Evolutionary conservation across 2,888 invertebrate genomes (phyloP).

Genomic region (Hesperia comma): DNA sequence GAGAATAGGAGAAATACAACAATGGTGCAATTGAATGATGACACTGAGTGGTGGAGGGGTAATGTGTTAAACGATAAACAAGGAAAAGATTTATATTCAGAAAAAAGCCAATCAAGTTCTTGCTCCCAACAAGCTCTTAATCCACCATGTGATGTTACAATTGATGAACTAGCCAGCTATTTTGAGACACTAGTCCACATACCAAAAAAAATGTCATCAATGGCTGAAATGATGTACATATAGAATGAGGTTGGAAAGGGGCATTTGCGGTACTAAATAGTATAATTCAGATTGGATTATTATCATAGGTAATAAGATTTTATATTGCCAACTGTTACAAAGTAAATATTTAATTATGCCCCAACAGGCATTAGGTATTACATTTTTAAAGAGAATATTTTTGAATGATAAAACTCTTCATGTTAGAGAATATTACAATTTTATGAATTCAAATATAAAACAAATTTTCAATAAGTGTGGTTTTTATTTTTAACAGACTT

Average conservation of each 20-base stretch:
- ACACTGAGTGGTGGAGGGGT: slow-evolving; percentile 64
- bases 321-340: slow-evolving; percentile 25
- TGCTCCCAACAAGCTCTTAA: slow-evolving; percentile 92
- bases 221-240: slow-evolving; percentile 99
- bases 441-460: slow-evolving; percentile 13
- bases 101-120: slow-evolving; percentile 67
- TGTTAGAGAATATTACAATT: slow-evolving; percentile 9
- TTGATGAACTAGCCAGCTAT: slow-evolving; percentile 97
- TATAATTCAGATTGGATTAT: slow-evolving; percentile 21
- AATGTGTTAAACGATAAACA: slow-evolving; percentile 51
- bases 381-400: slow-evolving; percentile 27
- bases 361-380: slow-evolving; percentile 16
- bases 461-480: slow-evolving; percentile 8
- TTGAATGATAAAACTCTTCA: slow-evolving; percentile 11
- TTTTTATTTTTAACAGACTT: too few species aligned
- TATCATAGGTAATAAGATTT: slow-evolving; percentile 22
- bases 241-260: slow-evolving; percentile 63
- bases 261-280: neutral
- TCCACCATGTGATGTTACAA: slow-evolving; percentile 93
- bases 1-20: slow-evolving; percentile 43
- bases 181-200: slow-evolving; percentile 98
- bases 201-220: slow-evolving; percentile 98
- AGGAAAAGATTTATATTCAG: slow-evolving; percentile 51
- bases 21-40: slow-evolving; percentile 48
- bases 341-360: slow-evolving; percentile 12